Conservation (phyloP, 2,888 invertebrate species). For the Erebia aethiops region DNA sequence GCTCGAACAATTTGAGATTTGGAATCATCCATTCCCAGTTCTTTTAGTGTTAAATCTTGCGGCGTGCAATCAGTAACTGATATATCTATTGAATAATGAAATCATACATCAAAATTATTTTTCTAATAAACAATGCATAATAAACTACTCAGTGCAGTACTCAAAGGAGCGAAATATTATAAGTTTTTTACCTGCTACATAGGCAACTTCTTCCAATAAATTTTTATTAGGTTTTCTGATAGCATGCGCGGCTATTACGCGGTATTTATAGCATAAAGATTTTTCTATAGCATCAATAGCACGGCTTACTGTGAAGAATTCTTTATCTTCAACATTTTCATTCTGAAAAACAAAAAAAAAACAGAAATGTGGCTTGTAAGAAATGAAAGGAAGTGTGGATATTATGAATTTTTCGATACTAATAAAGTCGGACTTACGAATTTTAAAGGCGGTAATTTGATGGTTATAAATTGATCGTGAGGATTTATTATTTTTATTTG, state of each 20-base stretch:
- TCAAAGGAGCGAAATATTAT: neutral
- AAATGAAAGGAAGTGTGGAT: neutral
- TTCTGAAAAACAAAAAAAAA: constrained; percentile 3
- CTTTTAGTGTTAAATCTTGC: constrained; percentile 39
- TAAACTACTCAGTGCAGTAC: neutral
- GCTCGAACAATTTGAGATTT: constrained; percentile 37
- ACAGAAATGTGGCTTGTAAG: neutral
- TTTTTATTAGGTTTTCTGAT: neutral
- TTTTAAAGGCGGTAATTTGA: constrained; percentile 26
- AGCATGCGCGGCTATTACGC: constrained; percentile 11
- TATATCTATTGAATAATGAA: constrained; percentile 36
- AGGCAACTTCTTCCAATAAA: constrained; percentile 24
- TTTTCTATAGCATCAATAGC: constrained; percentile 24
- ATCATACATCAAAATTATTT: neutral
- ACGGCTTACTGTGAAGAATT: neutral
- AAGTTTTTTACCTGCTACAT: constrained; percentile 18
- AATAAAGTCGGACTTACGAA: neutral
- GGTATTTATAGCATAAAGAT: constrained; percentile 30
- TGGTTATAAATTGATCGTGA: constrained; percentile 14
- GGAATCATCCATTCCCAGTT: constrained; percentile 39
- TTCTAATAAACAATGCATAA: neutral
- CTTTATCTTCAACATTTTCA: neutral
- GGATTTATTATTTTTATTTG: neutral
- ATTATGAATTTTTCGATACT: neutral
- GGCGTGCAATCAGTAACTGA: constrained; percentile 32